Percentiles rank a stretch among this genome's conserved stretches.
Conservation (phyloP, 1,140 invertebrate species). For the Saccostrea echinata region DNA sequence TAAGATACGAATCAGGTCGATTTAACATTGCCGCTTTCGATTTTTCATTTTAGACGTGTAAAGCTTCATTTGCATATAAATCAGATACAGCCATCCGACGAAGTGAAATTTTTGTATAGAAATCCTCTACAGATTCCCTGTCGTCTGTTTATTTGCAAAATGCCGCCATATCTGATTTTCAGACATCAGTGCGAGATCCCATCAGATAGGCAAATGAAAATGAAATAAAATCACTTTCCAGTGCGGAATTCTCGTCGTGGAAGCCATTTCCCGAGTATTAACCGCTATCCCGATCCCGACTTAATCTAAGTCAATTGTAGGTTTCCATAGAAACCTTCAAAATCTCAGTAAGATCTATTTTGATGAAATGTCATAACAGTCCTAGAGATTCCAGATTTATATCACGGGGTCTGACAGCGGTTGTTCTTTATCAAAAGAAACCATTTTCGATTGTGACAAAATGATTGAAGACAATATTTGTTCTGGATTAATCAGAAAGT, state of each 20-base stretch:
- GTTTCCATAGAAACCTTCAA: conserved; percentile 45
- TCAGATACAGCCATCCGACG: conserved; percentile 38
- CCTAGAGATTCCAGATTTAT: not conserved
- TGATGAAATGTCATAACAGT: conserved; percentile 49
- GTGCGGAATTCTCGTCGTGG: conserved; percentile 20
- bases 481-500: not conserved
- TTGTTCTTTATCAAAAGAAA: conserved; percentile 5
- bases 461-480: not conserved
- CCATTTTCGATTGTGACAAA: conserved; percentile 11
- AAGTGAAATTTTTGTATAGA: conserved; percentile 38
- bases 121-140: not conserved
- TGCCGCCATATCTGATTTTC: conserved; percentile 44
- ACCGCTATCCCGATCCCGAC: conserved; percentile 40
- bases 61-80: conserved; percentile 51
- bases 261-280: conserved; percentile 48
- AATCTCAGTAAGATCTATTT: conserved; percentile 39
- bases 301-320: conserved; percentile 42
- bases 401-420: not conserved
- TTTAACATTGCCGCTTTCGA: conserved; percentile 49
- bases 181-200: conserved; percentile 43
- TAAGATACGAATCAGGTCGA: conserved; percentile 44
- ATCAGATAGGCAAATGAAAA: conserved; percentile 48
- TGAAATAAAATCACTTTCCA: conserved; percentile 47
- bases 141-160: conserved; percentile 49
- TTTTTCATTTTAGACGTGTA: conserved; percentile 42